Evolutionary conservation across 1,140 invertebrate species (phyloP), one percentile per base, ranked within the genome.

Genomic region (Amyelois transitella): DNA sequence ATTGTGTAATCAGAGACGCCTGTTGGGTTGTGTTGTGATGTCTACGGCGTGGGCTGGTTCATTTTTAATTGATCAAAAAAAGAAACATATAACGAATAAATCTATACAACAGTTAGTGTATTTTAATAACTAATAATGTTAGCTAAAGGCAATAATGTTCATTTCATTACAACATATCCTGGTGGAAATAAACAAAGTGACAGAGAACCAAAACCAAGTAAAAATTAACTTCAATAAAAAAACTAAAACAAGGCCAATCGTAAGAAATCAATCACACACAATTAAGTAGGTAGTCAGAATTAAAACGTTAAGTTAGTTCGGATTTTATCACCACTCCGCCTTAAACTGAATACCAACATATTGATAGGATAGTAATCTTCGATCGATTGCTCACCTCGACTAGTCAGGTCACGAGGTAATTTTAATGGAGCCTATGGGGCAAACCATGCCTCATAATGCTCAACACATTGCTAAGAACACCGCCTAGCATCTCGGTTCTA

Each of bases 351-450:
- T 38, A 14, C n/a, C n/a, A 14, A 14, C 32, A 8, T 14, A 38
- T 38, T 38, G 17, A 38, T 38, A 38, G 17, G n/a, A 38, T 38
- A 38, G 32, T 38, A 2, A 38, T 38, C 22, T 24, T 24, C 32
- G 32, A 38, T 60, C 64, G 55, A 73, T 65, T 66, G 28, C 64
- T 59, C 43, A n/a, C 45, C 32, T 63, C 51, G 64, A 55, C 62
- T 20, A 65, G 59, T 66, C 65, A 64, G 63, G 59, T 66, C 65
- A 64, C 66, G 63, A 72, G 60, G 58, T 60, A 58, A 64, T 59
- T 63, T 28, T 55, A 62, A 57, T 58, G 54, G 62, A 60, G 49
- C 12, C 32, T 50, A 18, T 44, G 49, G 54, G 47, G 22, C 32
- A 52, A 22, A 57, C 43, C 32, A 52, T 25, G 51, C 20, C 51